Conservation (phyloP, 2,113 vertebrate genomes). For the Sapayoa aenigma region DNA sequence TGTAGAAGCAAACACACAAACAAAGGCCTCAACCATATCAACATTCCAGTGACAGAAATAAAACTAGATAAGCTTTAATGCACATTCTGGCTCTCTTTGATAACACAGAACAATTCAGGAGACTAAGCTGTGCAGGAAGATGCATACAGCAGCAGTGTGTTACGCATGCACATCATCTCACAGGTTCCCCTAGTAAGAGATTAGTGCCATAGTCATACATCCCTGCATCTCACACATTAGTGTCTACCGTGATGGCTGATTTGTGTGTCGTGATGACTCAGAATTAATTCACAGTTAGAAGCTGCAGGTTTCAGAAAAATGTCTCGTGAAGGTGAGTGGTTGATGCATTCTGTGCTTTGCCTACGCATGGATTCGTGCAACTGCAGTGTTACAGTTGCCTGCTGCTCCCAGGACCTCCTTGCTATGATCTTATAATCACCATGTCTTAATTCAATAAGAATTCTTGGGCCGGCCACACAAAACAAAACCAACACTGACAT, state of each 20-base stretch:
- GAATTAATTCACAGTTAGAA: constrained; percentile 29
- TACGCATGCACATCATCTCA: constrained; percentile 29
- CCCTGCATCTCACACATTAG: not conserved
- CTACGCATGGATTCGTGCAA: constrained; percentile 11
- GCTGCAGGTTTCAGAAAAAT: constrained; percentile 1
- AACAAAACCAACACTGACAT: constrained; percentile 23
- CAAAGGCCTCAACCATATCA: not conserved
- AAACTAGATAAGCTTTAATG: not conserved
- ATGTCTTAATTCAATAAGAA: not conserved
- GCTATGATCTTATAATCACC: not conserved
- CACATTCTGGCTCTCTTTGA: not conserved
- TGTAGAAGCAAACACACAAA: not conserved
- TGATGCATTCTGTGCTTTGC: constrained; percentile 46
- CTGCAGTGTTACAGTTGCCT: constrained; percentile 16
- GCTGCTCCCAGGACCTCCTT: constrained; percentile 54
- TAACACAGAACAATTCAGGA: not conserved
- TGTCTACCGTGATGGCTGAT: not conserved
- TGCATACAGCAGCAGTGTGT: constrained; percentile 14
- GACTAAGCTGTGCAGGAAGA: constrained; percentile 31
- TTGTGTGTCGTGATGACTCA: not conserved
- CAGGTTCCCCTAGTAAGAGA: not conserved
- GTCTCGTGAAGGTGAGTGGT: constrained; percentile 38
- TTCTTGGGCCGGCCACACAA: not conserved
- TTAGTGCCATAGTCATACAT: not conserved
- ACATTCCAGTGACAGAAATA: constrained; percentile 19